Evolutionary conservation across 2,888 invertebrate species (phyloP), one percentile per base, ranked within the genome.

Genomic region (Lepeophtheirus nordmannii): DNA sequence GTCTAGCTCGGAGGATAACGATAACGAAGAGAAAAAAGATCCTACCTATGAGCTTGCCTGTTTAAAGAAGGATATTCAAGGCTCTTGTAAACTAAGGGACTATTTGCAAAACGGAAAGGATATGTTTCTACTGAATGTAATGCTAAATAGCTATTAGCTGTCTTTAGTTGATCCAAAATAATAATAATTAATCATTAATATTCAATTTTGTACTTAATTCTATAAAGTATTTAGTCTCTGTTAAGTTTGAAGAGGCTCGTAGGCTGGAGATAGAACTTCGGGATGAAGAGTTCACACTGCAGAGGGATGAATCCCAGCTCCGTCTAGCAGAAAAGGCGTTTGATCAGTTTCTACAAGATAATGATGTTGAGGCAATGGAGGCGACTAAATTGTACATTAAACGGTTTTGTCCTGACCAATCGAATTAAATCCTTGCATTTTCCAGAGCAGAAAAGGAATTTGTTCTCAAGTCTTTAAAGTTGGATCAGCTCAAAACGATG

Each of bases 341-440:
- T 58, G 65, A 65, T 53, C 58, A 57, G 39, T 65, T 65, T 65
- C 30, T 65, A 17, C 65, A 65, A 20, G 65, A 46, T 17, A 63
- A 63, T 53, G 63, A 63, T 30, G 20, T 30, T n/a, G 53, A 63
- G 30, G 63, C 63, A 22, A 22, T 63, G 22, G 56, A 22, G 17
- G 63, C 63, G 7, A 46, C 23, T 14, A 63, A 63, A 63, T 30
- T 41, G 63, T 63, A 22, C 2, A 22, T 58, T 22, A 46, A n/a
- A 30, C 7, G 30, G 30, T 30, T 46, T 46, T 14, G 53, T 3
- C 53, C 1, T n/a, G 2, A 46, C n/a, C 53, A 8, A 46, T 46
- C 8, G 8, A 46, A 5, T 5, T 46, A 17, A n/a, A 46, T 46
- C 8, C 17, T 8, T 46, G 14, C 8, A 41, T 46, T 17, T 17